Conservation (phyloP, 1,140 invertebrate species). For the Alviniconcha marisindica region DNA sequence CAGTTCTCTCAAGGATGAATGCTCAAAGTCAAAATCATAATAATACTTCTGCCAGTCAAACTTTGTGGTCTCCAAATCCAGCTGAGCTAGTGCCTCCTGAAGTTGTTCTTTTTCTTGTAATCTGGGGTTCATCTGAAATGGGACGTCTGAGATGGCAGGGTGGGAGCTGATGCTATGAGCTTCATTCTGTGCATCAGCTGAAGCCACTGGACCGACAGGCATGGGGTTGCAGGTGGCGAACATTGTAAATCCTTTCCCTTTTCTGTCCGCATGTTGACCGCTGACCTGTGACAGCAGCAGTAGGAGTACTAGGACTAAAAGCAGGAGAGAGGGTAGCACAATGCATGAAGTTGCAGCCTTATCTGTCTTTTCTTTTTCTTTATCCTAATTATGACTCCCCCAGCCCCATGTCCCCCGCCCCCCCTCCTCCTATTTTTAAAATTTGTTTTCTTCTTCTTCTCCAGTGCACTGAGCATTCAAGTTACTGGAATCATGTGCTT, state of each 20-base stretch:
- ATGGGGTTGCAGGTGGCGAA: not conserved
- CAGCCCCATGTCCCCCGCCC: too few relatives aligned
- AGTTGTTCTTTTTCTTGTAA: not conserved
- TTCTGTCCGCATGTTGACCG: not conserved
- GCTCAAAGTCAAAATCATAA: constrained; percentile 13
- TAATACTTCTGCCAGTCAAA: constrained; percentile 13
- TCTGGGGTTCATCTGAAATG: constrained; percentile 2
- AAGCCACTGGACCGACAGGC: not conserved
- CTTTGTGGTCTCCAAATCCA: not conserved
- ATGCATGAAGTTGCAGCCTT: too few relatives aligned
- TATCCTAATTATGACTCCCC: too few relatives aligned
- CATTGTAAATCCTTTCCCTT: not conserved
- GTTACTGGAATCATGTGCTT: too few relatives aligned
- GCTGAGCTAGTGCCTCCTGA: not conserved
- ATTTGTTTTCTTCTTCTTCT: too few relatives aligned
- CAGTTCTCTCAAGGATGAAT: not conserved
- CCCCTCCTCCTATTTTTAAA: too few relatives aligned
- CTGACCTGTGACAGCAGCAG: not conserved
- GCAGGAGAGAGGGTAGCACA: too few relatives aligned
- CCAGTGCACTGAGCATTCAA: too few relatives aligned
- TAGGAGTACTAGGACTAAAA: too few relatives aligned
- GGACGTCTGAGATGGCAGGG: not conserved
- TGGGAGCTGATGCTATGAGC: not conserved
- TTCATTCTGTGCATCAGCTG: not conserved
- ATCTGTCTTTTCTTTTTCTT: too few relatives aligned